Base-by-base conservation (phyloP, 2,888 invertebrate species). In the Erannis defoliaria region DNA sequence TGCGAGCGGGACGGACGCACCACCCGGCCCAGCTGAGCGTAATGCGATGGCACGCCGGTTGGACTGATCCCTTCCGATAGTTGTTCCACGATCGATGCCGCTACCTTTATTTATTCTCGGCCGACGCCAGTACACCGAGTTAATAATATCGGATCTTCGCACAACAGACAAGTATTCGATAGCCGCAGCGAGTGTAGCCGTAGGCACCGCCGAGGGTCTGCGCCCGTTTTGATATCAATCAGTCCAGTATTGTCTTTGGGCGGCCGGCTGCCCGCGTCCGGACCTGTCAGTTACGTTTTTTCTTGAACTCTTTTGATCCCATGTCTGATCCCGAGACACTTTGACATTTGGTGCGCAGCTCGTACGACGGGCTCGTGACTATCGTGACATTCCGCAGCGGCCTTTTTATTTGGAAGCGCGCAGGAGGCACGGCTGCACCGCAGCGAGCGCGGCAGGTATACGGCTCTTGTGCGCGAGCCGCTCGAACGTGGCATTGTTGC, bases 291-390 rank as follows among this genome's bases (percentile, higher is more conserved):
- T 68, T 71, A 68, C 57, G 14, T 40, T 53, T 70, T 70, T 69
- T 68, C 35, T 49, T 63, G 67, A 66, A 66, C 67, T 71, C 70
- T 66, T 71, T 71, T 66, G 67, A 71, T 71, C 68, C 71, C 68
- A 66, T 62, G 71, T 71, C 68, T 67, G 71, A 66, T 71, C 66
- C 64, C 68, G 65, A 67, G 68, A 66, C 68, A 66, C 62, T 64
- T 56, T 68, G 71, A 71, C 68, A 67, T 67, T 62, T 40, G 66
- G 26, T 62, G 54, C 49, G 63, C 38, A 58, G 65, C 65, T 58
- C 68, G 58, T 37, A 19, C 62, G 63, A 60, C 54, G 53, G 55
- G 64, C 48, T 70, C 70, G 70, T 71, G 70, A 68, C 68, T 66
- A 64, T 67, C 67, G 68, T 68, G 71, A 67, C 71, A 68, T 71